These are phyloP conservation scores for Bungarus multicinctus DNA, from an alignment of 2,113 vertebrate genomes.

Conservation along the genomic window DNA sequence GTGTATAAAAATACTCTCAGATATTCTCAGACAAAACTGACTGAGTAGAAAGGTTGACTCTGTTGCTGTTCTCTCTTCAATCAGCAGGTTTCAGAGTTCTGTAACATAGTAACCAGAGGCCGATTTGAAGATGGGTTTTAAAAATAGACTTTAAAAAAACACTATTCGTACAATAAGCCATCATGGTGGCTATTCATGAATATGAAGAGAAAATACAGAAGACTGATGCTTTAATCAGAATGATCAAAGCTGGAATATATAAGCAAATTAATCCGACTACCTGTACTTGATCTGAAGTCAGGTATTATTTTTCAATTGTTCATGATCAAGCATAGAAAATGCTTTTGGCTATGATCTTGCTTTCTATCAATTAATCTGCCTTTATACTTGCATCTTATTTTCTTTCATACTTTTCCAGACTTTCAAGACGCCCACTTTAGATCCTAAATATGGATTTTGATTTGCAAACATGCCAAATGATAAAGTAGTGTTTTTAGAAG, in stretches of 20 bases:
- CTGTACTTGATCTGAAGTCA: not conserved
- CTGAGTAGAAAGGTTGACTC: not conserved
- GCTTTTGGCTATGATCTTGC: not conserved
- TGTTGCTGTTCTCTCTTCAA: not conserved
- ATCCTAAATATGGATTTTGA: not conserved
- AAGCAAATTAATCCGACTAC: not conserved
- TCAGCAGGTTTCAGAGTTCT: constrained; percentile 13
- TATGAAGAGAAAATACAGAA: not conserved
- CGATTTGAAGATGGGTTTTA: not conserved
- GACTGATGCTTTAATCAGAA: not conserved
- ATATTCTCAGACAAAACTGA: not conserved
- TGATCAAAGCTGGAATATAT: not conserved
- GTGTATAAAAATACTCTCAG: not conserved
- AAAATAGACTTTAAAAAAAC: not conserved
- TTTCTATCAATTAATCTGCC: not conserved
- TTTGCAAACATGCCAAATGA: not conserved
- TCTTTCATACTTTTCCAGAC: not conserved
- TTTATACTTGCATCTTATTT: not conserved
- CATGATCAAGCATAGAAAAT: not conserved
- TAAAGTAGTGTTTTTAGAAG: not conserved
- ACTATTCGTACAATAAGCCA: not conserved
- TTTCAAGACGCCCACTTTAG: not conserved
- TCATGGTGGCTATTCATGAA: not conserved
- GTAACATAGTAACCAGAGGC: not conserved
- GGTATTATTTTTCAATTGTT: not conserved